Evolutionary conservation across 2,113 vertebrate species (phyloP).

Genomic region (Cryptomyrus ogoouensis): DNA sequence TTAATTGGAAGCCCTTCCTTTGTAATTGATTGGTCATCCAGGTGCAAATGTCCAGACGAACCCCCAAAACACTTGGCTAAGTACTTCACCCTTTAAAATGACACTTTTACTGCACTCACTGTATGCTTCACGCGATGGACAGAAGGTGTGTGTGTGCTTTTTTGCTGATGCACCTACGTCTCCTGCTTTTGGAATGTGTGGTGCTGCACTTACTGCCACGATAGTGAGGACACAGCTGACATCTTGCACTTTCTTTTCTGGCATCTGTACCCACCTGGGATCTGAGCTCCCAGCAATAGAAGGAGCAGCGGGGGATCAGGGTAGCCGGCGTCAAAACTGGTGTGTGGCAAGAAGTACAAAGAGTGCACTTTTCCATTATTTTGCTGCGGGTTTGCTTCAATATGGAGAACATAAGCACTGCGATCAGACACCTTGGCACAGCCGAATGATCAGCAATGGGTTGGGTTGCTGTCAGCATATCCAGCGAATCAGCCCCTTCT

Average conservation of each 20-base stretch:
- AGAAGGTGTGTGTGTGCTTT: not conserved
- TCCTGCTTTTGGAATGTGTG: not conserved
- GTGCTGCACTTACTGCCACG: not conserved
- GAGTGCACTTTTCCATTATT: not conserved
- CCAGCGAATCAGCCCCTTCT: not conserved
- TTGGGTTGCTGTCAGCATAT: not conserved
- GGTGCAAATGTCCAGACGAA: not conserved
- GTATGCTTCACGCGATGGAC: not conserved
- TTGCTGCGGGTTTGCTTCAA: not conserved
- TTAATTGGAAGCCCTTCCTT: not conserved
- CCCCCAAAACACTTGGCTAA: not conserved
- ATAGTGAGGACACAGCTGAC: not conserved
- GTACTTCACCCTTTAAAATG: not conserved
- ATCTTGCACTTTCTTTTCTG: not conserved
- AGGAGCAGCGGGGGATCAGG: not conserved
- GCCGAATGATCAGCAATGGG: not conserved
- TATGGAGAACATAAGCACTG: not conserved
- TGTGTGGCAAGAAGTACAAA: not conserved
- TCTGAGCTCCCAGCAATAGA: not conserved
- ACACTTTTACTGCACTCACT: not conserved
- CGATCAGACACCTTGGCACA: not conserved
- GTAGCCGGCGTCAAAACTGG: not conserved
- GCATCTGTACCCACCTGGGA: not conserved
- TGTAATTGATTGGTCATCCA: not conserved
- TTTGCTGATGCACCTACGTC: not conserved